Conservation (phyloP, 2,113 vertebrate species). For the Zootoca vivipara region DNA sequence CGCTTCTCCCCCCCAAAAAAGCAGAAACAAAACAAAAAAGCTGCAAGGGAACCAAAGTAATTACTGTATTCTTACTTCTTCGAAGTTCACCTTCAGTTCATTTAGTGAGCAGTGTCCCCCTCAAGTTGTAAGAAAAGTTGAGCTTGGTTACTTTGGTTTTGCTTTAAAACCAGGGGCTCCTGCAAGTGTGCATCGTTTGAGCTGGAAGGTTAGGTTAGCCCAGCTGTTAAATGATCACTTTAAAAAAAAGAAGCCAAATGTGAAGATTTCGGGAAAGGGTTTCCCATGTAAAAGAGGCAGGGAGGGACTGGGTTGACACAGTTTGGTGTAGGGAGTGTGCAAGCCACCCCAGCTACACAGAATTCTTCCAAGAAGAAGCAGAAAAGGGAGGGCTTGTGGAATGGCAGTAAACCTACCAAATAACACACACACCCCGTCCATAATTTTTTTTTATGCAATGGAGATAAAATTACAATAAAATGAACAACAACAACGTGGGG, state of each 20-base stretch:
- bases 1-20: no score
- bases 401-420: neutral
- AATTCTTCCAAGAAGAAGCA: slow-evolving; percentile 15
- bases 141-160: neutral
- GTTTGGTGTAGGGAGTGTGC: neutral
- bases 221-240: fast-evolving
- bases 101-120: fast-evolving
- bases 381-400: neutral
- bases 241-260: neutral
- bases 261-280: neutral
- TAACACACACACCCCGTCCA: neutral
- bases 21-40: neutral
- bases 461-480: neutral
- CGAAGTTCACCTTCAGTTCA: neutral
- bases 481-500: no score
- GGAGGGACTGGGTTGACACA: neutral
- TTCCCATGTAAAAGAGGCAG: neutral
- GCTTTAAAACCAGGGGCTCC: neutral
- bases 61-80: slow-evolving; percentile 27
- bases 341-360: neutral
- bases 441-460: neutral
- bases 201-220: neutral
- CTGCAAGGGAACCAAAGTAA: slow-evolving; percentile 39
- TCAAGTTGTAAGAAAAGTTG: slow-evolving; percentile 1
- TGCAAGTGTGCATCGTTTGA: neutral